Evolutionary conservation across 2,888 invertebrate genomes (phyloP).

Genomic region (Meteorus cinctellus): DNA sequence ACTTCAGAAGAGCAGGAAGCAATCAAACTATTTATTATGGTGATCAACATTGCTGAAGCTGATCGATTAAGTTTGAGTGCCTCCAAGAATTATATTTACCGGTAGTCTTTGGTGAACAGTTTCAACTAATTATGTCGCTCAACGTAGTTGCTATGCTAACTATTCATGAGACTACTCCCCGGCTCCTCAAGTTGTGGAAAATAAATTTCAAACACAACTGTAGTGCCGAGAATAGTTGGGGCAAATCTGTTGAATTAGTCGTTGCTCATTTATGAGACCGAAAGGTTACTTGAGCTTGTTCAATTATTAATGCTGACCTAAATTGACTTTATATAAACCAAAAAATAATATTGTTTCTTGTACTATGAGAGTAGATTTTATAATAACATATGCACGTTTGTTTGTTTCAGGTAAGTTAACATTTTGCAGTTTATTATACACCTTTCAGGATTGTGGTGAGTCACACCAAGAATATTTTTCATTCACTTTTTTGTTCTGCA

Average conservation of each 20-base stretch:
- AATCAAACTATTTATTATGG: too few species aligned
- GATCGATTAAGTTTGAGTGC: not conserved
- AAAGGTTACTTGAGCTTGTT: not conserved
- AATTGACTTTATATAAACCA: not conserved
- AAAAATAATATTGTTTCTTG: not conserved
- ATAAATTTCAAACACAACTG: not conserved
- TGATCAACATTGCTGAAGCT: not conserved
- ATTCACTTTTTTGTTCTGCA: not conserved
- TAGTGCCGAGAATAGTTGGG: not conserved
- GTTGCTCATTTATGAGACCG: slow-evolving; percentile 14
- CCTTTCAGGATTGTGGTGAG: slow-evolving; percentile 25
- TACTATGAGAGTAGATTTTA: not conserved
- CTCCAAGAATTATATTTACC: not conserved
- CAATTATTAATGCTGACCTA: not conserved
- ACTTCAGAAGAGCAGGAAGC: too few species aligned
- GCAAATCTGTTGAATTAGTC: slow-evolving; percentile 16
- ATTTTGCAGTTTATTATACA: slow-evolving; percentile 5
- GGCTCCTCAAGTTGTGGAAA: not conserved
- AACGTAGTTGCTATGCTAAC: not conserved
- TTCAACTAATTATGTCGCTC: not conserved
- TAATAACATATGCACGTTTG: slow-evolving; percentile 26
- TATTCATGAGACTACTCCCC: not conserved
- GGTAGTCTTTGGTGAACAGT: not conserved
- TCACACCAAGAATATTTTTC: not conserved
- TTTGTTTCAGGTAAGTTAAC: slow-evolving; percentile 40